Evolutionary conservation across 1,140 invertebrate species (phyloP).

Genomic region (Heliothis subflexa): DNA sequence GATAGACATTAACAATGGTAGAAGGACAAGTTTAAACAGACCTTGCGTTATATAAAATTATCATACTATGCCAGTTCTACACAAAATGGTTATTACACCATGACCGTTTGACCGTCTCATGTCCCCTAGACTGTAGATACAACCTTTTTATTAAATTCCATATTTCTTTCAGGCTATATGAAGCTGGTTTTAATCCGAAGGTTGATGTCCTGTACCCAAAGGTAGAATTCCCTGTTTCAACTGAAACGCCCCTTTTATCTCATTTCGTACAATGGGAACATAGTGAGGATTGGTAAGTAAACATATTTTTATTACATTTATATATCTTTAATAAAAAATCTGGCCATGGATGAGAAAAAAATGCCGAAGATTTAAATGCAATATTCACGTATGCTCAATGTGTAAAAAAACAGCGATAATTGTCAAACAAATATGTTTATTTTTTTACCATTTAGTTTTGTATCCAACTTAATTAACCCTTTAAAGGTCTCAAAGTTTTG

Average conservation of each 20-base stretch:
- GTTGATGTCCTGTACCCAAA: constrained; percentile 87
- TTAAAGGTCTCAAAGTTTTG: too few species aligned
- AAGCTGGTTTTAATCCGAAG: constrained; percentile 88
- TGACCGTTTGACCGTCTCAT: background rate
- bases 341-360: background rate
- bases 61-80: too few species aligned
- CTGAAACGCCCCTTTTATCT: constrained; percentile 90
- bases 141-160: background rate
- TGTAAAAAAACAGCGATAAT: too few species aligned
- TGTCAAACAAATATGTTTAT: too few species aligned
- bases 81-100: background rate
- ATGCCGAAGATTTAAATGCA: too few species aligned
- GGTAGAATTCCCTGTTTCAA: constrained; percentile 89
- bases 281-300: constrained; percentile 78
- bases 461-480: too few species aligned
- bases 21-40: too few species aligned
- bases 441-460: too few species aligned
- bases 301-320: background rate
- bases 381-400: too few species aligned
- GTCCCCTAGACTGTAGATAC: constrained; percentile 9
- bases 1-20: too few species aligned
- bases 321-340: background rate
- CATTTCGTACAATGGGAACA: constrained; percentile 91
- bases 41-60: too few species aligned
- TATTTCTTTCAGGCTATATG: constrained; percentile 87